Conservation (phyloP, 2,888 invertebrate species). For the Lacanobia wlatinum region DNA sequence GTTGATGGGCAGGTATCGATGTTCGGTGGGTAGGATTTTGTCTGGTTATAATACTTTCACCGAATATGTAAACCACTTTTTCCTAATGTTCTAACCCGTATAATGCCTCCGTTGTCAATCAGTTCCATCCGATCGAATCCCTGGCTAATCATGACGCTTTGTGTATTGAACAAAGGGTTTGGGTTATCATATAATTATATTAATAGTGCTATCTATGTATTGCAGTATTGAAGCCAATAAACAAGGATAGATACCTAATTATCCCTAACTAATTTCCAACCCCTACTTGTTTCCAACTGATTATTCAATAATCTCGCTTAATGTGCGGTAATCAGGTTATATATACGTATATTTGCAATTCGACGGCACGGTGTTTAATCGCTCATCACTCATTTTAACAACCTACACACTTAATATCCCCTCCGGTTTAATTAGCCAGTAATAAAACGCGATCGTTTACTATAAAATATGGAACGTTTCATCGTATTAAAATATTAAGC, state of each 20-base stretch:
- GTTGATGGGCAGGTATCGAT: background rate
- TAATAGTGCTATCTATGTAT: background rate
- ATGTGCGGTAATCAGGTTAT: slow-evolving; percentile 15
- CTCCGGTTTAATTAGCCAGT: slow-evolving; percentile 69
- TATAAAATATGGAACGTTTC: slow-evolving; percentile 58
- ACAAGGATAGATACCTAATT: background rate
- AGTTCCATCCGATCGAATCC: background rate
- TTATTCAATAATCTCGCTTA: slow-evolving; percentile 24
- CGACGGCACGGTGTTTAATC: slow-evolving; percentile 27
- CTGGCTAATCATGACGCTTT: background rate
- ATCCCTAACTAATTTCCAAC: background rate
- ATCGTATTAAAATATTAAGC: slow-evolving; percentile 67
- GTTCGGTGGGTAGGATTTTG: background rate
- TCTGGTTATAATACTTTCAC: background rate
- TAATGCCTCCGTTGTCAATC: background rate
- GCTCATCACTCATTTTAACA: slow-evolving; percentile 50
- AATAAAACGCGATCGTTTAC: slow-evolving; percentile 68
- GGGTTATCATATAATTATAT: background rate
- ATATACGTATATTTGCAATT: slow-evolving; percentile 42
- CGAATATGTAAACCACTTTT: background rate
- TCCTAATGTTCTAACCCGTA: background rate
- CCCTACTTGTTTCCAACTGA: slow-evolving; percentile 20
- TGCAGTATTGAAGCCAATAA: background rate
- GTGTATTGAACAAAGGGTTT: background rate
- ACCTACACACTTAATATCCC: slow-evolving; percentile 59